Evolutionary conservation across 2,888 invertebrate genomes (phyloP), one percentile per base, ranked within the genome.

Genomic region (Omphaloscelis lunosa): DNA sequence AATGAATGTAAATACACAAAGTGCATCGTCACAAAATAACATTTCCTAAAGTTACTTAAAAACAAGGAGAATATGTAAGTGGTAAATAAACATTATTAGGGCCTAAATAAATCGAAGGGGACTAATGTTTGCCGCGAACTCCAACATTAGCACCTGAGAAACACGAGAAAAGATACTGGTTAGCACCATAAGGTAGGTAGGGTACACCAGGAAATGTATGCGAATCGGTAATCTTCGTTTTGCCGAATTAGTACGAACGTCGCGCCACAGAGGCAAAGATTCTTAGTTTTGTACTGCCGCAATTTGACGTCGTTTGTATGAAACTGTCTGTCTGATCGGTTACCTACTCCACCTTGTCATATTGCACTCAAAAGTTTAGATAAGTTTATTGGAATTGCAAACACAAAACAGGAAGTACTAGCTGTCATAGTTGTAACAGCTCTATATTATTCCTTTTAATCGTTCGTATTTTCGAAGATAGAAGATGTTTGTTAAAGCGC

Each of bases 81-180:
- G 72, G 68, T 80, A 62, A 77, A 58, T 53, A 81, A 63, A 80
- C 68, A 84, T 69, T 72, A 51, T 66, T 74, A 77, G 39, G 63
- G 61, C 69, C 78, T 81, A 84, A 83, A 81, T 81, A 83, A 83
- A 81, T 27, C 1, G 20, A 48, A 48, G 51, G 15, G 56, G 34
- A 56, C 34, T 45, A 58, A 62, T 76, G 65, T 83, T 72, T 84
- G 53, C 61, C 41, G 1, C 69, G 68, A 77, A 69, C 77, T 83
- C 77, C 73, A 81, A 61, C 63, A 72, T 68, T 58, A 67, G 58
- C 70, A 62, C 80, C 71, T 84, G 8, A 12, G 58, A 41, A 51
- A 45, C 11, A 20, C n/a, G 34, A 61, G 39, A 23, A 63, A 67
- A 48, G 58, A 56, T 45, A 59, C 15, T 29, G 63, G 12, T 56